phyloP scores from a whole-genome alignment of 2,797 vertebrate species.

The Picus viridis region DNA sequence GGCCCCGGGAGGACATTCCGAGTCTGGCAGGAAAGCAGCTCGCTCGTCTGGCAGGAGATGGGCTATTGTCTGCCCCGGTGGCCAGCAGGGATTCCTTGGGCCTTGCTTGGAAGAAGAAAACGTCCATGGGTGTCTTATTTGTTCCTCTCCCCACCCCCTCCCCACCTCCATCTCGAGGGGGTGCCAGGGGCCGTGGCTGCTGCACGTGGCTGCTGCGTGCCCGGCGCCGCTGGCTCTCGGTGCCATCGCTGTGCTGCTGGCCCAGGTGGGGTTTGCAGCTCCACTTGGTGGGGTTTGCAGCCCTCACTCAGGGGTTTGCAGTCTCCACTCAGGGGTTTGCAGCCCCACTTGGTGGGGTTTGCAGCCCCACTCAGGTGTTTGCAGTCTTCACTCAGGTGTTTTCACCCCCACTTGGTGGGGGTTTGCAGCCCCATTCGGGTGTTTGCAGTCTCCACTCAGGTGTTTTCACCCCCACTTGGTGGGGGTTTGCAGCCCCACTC shows the following conservation, averaged over 20 bases:
- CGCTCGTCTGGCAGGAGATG: slow-evolving; percentile 57
- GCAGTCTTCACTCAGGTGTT: too few species aligned
- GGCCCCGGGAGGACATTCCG: slow-evolving; percentile 44
- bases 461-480: too few species aligned
- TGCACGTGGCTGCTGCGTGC: not conserved
- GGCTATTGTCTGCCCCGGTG: slow-evolving; percentile 56
- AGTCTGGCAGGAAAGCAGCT: slow-evolving; percentile 64
- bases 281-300: not conserved
- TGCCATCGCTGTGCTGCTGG: fast-evolving
- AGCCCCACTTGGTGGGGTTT: too few species aligned
- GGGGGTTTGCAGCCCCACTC: too few species aligned
- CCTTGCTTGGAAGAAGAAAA: slow-evolving; percentile 12
- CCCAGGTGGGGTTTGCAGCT: too few species aligned
- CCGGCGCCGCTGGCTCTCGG: fast-evolving
- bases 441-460: too few species aligned
- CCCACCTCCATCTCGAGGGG: not conserved
- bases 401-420: too few species aligned
- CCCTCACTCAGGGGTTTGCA: not conserved
- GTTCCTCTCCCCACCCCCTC: not conserved
- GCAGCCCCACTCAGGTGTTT: too few species aligned
- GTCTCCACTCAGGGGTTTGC: too few species aligned
- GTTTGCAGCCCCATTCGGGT: too few species aligned
- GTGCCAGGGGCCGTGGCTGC: fast-evolving
- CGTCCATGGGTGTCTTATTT: not conserved
- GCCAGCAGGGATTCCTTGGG: slow-evolving; percentile 56